Percentiles rank a stretch among this genome's conserved stretches.
Conservation (phyloP, 2,797 vertebrate species). For the Forpus xanthops region DNA sequence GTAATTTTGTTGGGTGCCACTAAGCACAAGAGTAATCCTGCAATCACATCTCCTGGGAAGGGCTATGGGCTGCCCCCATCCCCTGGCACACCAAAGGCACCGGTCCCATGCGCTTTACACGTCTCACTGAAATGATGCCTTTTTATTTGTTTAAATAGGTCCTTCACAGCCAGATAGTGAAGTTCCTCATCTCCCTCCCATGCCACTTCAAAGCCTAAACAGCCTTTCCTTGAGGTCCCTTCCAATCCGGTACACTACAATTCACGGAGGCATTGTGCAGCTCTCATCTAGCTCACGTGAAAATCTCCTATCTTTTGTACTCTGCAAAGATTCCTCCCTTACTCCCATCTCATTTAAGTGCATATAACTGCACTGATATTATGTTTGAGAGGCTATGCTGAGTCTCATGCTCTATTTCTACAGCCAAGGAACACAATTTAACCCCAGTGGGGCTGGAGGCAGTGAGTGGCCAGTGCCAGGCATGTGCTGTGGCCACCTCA, state of each 20-base stretch:
- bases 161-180: background rate
- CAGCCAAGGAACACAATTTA: background rate
- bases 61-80: fast-evolving
- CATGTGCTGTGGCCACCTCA: background rate
- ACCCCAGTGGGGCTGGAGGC: fast-evolving
- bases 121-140: background rate
- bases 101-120: fast-evolving
- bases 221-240: background rate
- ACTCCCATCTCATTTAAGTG: background rate
- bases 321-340: background rate
- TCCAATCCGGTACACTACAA: background rate
- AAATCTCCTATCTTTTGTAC: fast-evolving
- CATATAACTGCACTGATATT: background rate
- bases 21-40: background rate
- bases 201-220: background rate
- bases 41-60: fast-evolving
- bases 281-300: background rate
- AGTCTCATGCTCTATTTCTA: fast-evolving
- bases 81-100: fast-evolving
- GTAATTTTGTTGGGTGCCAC: background rate
- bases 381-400: fast-evolving
- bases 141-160: background rate
- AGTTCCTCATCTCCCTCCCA: background rate
- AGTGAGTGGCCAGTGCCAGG: fast-evolving
- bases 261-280: background rate